Evolutionary conservation across 2,888 invertebrate species (phyloP).

Genomic region (Oxytorus armatus): DNA sequence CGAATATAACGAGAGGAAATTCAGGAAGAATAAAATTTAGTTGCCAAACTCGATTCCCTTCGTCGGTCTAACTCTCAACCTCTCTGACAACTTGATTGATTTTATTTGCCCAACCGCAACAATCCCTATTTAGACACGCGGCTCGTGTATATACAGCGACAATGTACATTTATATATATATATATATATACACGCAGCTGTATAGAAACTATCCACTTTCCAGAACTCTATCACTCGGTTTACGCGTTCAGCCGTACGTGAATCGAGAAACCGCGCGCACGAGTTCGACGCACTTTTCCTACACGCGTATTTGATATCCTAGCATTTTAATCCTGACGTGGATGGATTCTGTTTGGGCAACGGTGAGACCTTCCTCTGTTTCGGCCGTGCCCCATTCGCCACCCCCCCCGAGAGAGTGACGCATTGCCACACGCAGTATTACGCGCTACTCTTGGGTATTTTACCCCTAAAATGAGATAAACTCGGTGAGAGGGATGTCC

Average conservation of each 20-base stretch:
- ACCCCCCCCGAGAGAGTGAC: conserved; percentile 39
- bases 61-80: conserved; percentile 18
- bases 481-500: conserved; percentile 48
- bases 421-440: conserved; percentile 67
- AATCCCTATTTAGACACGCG: conserved; percentile 73
- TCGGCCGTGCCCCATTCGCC: conserved; percentile 63
- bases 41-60: conserved; percentile 27
- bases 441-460: conserved; percentile 44
- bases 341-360: conserved; percentile 84
- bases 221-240: conserved; percentile 62
- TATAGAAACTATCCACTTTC: conserved; percentile 67
- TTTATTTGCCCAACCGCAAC: conserved; percentile 78
- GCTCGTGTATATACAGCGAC: conserved; percentile 27
- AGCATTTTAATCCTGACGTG: conserved; percentile 84
- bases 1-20: conserved; percentile 3
- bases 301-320: conserved; percentile 79
- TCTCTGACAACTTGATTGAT: conserved; percentile 81
- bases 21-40: conserved; percentile 24
- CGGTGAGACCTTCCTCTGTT: conserved; percentile 62
- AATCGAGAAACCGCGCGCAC: conserved; percentile 23
- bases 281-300: conserved; percentile 64
- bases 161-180: conserved; percentile 1
- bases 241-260: conserved; percentile 59
- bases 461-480: conserved; percentile 54
- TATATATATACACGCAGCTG: conserved; percentile 10